Evolutionary conservation across 92 coral and sea anemone species (phyloP), one percentile per base, ranked within the genome.

Genomic region (Muricea muricata): DNA sequence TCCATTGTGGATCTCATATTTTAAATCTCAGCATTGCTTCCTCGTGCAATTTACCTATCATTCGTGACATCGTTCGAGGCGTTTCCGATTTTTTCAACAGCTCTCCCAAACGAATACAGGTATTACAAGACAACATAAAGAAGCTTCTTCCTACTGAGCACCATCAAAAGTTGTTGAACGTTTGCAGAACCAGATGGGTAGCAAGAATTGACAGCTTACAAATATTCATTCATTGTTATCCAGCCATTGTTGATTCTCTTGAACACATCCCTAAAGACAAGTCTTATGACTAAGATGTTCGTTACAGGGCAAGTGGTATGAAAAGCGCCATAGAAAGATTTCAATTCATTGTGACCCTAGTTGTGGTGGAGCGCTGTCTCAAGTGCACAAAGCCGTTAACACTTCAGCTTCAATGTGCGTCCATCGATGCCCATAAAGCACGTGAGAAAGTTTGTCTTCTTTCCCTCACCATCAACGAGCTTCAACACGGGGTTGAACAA

Each of bases 1-100:
- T n/a, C n/a, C n/a, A n/a, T n/a, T n/a, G n/a, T n/a, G n/a, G n/a
- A n/a, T n/a, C 57, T 60, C 82, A 67, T 18, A 52, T 63, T 30
- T 29, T 83, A 28, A 72, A 83, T 47, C 81, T 83, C n/a, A n/a
- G 50, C 50, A 66, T 80, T 80, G 85, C 75, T 32, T 58, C 85
- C 21, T 32, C 85, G 56, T 80, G 85, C 47, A 31, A 33, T 61
- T 24, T 80, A 48, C 60, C 46, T 35, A 40, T 58, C 7, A 42
- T 80, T 61, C 85, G 58, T 24, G 47, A 34, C 48, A 80, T 80
- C 47, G 83, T 57, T 29, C 41, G 47, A 32, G 41, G 71, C 34
- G 73, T 78, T 41, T 78, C 72, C 11, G 72, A 78, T 67, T 78
- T 78, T 48, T 78, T 78, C 67, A 78, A 57, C 24, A 78, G 55